Conservation (phyloP, 1,140 invertebrate genomes). For the Riptortus pedestris region DNA sequence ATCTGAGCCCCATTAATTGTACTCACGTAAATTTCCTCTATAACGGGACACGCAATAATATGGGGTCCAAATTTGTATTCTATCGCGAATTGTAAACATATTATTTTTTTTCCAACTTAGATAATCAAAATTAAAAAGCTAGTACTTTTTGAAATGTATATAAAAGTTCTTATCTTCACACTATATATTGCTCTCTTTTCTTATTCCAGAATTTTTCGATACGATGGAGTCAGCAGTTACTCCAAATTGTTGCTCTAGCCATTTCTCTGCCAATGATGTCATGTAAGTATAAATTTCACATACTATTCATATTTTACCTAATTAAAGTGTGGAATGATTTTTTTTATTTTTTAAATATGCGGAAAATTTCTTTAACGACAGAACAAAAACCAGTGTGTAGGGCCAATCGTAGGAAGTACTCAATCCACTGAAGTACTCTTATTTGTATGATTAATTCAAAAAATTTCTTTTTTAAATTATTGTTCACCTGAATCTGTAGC, state of each 20-base stretch:
- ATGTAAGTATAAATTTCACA: background rate
- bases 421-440: no score
- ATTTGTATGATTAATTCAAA: no score
- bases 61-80: no score
- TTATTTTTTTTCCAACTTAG: background rate
- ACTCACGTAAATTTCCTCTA: no score
- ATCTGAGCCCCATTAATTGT: no score
- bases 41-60: no score
- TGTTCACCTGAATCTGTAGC: no score
- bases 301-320: background rate
- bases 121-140: background rate
- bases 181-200: background rate
- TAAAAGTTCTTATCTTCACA: background rate
- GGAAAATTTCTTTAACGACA: background rate
- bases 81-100: background rate
- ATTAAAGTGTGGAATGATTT: background rate
- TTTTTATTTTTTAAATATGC: background rate
- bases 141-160: background rate
- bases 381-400: background rate
- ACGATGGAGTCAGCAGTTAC: slow-evolving; percentile 8
- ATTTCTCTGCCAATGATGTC: background rate
- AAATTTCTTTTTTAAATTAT: no score
- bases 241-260: background rate
- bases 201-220: background rate
- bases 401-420: no score